These are phyloP conservation scores for Astur gentilis DNA, from an alignment of 2,113 vertebrate species.

Conservation along the genomic window DNA sequence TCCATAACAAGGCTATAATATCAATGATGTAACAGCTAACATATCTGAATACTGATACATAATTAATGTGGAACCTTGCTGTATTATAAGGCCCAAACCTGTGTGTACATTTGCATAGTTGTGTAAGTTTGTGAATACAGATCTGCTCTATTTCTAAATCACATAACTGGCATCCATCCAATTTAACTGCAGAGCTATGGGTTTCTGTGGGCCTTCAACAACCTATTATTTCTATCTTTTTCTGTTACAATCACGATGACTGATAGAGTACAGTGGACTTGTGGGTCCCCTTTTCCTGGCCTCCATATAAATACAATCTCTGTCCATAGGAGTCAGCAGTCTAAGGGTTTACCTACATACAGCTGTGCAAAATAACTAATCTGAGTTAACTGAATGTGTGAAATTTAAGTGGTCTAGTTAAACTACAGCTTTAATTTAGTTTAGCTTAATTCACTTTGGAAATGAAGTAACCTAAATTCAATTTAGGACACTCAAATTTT, in stretches of 20 bases:
- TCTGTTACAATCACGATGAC: not conserved
- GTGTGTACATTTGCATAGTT: not conserved
- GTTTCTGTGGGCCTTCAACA: not conserved
- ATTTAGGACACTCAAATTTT: conserved; percentile 37
- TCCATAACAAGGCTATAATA: not conserved
- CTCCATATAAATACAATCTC: not conserved
- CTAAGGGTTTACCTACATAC: not conserved
- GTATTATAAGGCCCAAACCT: not conserved
- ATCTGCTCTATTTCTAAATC: not conserved
- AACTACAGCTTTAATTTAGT: conserved; percentile 55
- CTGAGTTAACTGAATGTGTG: conserved; percentile 8
- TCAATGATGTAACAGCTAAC: not conserved
- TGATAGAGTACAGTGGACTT: not conserved
- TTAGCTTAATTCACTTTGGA: conserved; percentile 54
- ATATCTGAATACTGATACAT: not conserved
- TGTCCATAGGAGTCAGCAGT: not conserved
- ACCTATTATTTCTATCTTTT: not conserved
- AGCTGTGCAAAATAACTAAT: not conserved
- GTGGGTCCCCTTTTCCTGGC: not conserved
- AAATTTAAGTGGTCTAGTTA: conserved; percentile 32
- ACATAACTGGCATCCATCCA: accelerated
- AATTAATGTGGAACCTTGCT: not conserved
- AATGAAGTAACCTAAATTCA: conserved; percentile 54
- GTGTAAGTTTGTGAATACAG: not conserved
- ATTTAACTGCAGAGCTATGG: not conserved